phyloP scores from a whole-genome alignment of 2,797 vertebrate genomes.

The Acanthiza pusilla region DNA sequence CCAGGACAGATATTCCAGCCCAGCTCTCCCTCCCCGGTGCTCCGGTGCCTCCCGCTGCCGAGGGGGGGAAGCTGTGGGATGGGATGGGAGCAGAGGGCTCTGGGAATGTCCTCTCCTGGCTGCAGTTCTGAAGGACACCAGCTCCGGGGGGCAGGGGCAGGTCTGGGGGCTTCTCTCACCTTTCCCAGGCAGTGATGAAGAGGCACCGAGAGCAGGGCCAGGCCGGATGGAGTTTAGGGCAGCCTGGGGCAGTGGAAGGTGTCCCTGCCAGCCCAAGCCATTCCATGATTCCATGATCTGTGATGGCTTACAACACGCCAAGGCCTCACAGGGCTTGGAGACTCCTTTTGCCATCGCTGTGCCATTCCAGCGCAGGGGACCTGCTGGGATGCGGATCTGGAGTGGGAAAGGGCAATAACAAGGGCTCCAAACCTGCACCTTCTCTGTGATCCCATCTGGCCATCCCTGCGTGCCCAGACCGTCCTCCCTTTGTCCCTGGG shows the following conservation, averaged over 20 bases:
- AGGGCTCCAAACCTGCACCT: background rate
- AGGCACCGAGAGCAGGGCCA: too few species aligned
- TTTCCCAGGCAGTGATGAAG: fast-evolving
- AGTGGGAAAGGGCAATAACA: background rate
- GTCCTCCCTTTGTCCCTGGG: background rate
- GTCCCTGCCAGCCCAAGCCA: background rate
- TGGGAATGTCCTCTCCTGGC: background rate
- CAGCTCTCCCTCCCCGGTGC: fast-evolving
- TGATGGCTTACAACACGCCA: fast-evolving
- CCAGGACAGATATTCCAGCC: background rate
- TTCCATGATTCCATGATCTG: fast-evolving
- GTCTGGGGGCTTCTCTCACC: background rate
- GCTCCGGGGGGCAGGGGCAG: background rate
- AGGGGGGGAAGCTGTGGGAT: background rate
- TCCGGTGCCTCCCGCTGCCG: fast-evolving
- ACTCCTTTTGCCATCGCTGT: fast-evolving
- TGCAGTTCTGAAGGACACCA: background rate
- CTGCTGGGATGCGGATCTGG: fast-evolving
- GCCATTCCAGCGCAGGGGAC: background rate
- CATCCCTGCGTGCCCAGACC: background rate
- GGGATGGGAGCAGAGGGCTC: background rate
- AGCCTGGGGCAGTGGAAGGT: background rate
- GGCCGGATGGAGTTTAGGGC: background rate
- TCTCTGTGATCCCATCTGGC: conserved; percentile 11
- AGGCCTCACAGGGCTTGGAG: background rate